Evolutionary conservation across 2,113 vertebrate species (phyloP).

Genomic region (Notechis scutatus): DNA sequence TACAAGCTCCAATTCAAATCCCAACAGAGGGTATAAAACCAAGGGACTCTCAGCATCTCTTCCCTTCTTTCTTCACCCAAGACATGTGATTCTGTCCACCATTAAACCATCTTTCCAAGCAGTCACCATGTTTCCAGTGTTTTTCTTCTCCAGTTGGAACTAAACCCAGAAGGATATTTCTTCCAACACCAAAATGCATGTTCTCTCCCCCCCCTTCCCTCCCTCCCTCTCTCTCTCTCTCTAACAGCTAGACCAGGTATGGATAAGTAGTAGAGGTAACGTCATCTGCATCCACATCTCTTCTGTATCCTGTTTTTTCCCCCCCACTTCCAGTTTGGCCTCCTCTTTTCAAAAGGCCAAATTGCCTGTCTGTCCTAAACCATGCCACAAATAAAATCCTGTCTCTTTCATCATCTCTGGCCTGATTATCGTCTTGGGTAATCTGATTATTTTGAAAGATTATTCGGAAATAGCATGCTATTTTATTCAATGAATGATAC

Average conservation of each 20-base stretch:
- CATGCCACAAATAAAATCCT: background rate
- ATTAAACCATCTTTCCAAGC: no score
- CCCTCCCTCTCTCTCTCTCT: background rate
- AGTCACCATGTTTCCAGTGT: no score
- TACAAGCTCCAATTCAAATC: no score
- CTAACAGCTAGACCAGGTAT: background rate
- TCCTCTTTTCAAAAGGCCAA: background rate
- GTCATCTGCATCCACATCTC: background rate
- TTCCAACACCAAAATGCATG: no score
- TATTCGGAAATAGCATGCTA: background rate
- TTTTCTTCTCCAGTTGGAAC: no score
- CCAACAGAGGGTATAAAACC: no score
- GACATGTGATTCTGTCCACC: no score
- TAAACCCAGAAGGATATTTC: no score
- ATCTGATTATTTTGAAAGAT: background rate
- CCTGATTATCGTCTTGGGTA: background rate
- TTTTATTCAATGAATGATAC: background rate
- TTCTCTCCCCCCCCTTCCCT: no score
- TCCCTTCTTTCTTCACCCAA: no score
- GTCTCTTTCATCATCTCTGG: background rate
- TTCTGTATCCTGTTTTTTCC: background rate
- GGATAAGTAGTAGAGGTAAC: background rate
- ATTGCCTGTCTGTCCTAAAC: background rate
- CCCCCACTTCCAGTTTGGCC: background rate
- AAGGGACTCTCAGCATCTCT: no score